Base-by-base conservation (phyloP, 2,113 vertebrate genomes). In the Cyprinodon tularosa region DNA sequence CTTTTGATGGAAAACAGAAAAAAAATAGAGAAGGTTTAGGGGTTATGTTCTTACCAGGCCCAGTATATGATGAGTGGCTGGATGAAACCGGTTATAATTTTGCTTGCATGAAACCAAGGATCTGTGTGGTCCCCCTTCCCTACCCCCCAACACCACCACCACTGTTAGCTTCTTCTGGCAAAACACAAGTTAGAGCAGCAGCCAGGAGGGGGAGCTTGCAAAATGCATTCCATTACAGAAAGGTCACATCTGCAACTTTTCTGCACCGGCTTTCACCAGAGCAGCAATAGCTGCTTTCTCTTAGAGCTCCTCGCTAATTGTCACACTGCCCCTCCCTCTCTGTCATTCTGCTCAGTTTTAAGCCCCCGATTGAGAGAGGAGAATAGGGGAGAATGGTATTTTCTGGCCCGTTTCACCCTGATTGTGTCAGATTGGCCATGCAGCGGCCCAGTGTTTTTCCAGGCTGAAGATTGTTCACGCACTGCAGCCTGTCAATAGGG, bases 401-500 rank as follows among this genome's bases (percentile, higher is more conserved):
- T 95, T 95, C 94, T 94, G 94, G 92, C 84, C 94, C 86, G 94
- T 94, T 95, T 95, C 94, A 93, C 92, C 88, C 82, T 86, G 84
- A 95, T 95, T 95, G 94, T 95, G 93, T 90, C 82, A 70, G 86
- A 78, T 79, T 92, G 91, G 90, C 92, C 92, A 81, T 90, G 93
- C 92, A 84, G 87, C 47, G 87, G 87, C 86, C 88, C 87, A 78
- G 81, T 89, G 90, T 92, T 84, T 92, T 69, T 89, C 72, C 84
- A 80, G 79, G 50, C 83, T 83, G 84, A 66, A 86, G 91, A 91
- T 93, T 92, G 93, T 94, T 93, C 90, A 94, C 91, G 92, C 93
- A 87, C 92, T 89, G 88, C 82, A 72, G 84, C 84, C 88, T 86
- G 75, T 90, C 88, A 93, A 94, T 92, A 42, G 93, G 82, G 77